Evolutionary conservation across 2,888 invertebrate genomes (phyloP).

Genomic region (Amblyjoppa proteus): DNA sequence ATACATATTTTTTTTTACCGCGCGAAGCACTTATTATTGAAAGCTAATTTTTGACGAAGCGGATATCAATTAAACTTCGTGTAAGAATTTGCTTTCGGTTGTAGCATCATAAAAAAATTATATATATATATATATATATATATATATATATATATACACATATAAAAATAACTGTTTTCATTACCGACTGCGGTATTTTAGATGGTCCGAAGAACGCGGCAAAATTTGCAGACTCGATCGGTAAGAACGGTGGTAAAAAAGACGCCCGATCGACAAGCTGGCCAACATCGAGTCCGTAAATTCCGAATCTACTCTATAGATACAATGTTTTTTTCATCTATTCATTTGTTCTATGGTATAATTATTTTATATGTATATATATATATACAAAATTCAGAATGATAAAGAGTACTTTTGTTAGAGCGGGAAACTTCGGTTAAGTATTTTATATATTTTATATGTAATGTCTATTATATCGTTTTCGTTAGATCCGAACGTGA

Average conservation of each 20-base stretch:
- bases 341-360: slow-evolving; percentile 28
- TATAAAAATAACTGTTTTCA: no score
- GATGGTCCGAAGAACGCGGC: background rate
- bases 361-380: slow-evolving; percentile 27
- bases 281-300: slow-evolving; percentile 22
- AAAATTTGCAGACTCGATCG: background rate
- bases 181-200: background rate
- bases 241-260: background rate
- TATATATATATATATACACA: no score
- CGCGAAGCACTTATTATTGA: no score
- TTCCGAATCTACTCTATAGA: slow-evolving; percentile 1
- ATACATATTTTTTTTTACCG: no score
- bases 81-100: no score
- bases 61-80: no score
- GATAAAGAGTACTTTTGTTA: slow-evolving; percentile 69
- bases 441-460: slow-evolving; percentile 13
- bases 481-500: slow-evolving; percentile 58
- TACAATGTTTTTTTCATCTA: background rate
- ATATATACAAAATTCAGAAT: slow-evolving; percentile 59
- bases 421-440: slow-evolving; percentile 63
- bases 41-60: no score
- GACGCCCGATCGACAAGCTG: slow-evolving; percentile 29
- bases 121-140: no score
- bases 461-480: slow-evolving; percentile 31
- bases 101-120: no score